A percentile compares a stretch with the other conserved stretches of the same genome.
These are phyloP conservation scores for Trichogramma evanescens DNA, from an alignment of 2,888 invertebrate species.

Conservation along the genomic window DNA sequence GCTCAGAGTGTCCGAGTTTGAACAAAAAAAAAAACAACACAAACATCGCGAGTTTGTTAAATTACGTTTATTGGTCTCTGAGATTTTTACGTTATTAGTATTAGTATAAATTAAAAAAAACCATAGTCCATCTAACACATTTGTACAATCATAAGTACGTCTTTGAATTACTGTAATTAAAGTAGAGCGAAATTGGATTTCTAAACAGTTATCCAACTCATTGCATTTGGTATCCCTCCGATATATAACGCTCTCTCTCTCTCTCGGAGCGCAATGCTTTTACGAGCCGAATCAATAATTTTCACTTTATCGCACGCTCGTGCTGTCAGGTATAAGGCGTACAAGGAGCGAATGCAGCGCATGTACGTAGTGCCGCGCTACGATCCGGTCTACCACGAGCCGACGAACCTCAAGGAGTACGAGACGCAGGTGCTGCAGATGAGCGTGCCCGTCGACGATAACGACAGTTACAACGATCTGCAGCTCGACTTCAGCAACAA, in stretches of 20 bases:
- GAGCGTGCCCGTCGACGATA: constrained; percentile 82
- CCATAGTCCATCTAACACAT: too few species aligned
- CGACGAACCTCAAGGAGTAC: constrained; percentile 78
- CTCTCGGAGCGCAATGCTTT: not conserved
- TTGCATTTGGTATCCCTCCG: not conserved
- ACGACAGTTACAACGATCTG: constrained; percentile 68
- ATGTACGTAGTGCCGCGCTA: constrained; percentile 69
- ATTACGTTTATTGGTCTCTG: too few species aligned
- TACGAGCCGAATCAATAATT: constrained; percentile 3
- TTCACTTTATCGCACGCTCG: not conserved
- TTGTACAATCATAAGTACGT: too few species aligned
- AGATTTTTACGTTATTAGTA: too few species aligned
- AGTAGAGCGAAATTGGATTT: not conserved
- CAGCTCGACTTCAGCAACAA: constrained; percentile 81
- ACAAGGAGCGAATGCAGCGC: constrained; percentile 73
- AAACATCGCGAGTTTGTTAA: too few species aligned
- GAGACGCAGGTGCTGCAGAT: constrained; percentile 91
- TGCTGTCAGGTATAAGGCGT: constrained; percentile 68
- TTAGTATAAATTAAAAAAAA: too few species aligned
- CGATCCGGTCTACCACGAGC: constrained; percentile 62
- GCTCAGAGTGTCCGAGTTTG: too few species aligned
- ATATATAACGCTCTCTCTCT: not conserved
- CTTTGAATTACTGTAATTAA: too few species aligned
- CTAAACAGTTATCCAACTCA: not conserved
- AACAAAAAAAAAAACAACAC: too few species aligned